phyloP scores from a whole-genome alignment of 2,113 vertebrate species.

The Peucedramus taeniatus region DNA sequence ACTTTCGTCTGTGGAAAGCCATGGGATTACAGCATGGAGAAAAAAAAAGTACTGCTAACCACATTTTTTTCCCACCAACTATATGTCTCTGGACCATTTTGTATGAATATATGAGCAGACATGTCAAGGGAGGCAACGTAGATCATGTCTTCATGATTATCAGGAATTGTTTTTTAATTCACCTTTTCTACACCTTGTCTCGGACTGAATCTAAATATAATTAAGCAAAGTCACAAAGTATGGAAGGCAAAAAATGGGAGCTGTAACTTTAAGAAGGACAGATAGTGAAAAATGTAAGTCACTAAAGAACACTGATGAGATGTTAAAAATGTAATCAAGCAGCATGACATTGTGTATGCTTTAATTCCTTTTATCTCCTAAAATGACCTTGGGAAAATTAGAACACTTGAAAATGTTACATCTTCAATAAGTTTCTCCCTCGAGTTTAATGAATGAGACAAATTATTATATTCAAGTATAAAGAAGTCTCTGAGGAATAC shows the following conservation, averaged over 20 bases:
- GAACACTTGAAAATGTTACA: not conserved
- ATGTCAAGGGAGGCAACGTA: constrained; percentile 6
- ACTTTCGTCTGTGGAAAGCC: constrained; percentile 61
- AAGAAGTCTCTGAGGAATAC: not conserved
- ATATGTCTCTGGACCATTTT: not conserved
- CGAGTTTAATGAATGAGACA: not conserved
- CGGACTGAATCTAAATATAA: not conserved
- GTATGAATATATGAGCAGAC: not conserved
- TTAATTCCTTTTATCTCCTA: not conserved
- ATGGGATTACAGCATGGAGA: constrained; percentile 30
- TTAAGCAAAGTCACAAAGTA: not conserved
- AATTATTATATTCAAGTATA: not conserved
- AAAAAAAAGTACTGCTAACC: not conserved
- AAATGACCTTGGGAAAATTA: constrained; percentile 24
- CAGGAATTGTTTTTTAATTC: not conserved
- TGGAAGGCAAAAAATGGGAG: not conserved
- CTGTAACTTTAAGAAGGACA: not conserved
- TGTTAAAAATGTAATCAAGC: constrained; percentile 9
- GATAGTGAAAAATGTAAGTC: not conserved
- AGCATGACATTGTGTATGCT: not conserved
- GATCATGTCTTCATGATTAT: not conserved
- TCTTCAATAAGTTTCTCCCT: not conserved
- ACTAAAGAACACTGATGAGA: not conserved
- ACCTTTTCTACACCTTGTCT: not conserved
- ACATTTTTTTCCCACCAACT: not conserved